phyloP scores from a whole-genome alignment of 2,113 vertebrate genomes.

The Eulemur macaco region DNA sequence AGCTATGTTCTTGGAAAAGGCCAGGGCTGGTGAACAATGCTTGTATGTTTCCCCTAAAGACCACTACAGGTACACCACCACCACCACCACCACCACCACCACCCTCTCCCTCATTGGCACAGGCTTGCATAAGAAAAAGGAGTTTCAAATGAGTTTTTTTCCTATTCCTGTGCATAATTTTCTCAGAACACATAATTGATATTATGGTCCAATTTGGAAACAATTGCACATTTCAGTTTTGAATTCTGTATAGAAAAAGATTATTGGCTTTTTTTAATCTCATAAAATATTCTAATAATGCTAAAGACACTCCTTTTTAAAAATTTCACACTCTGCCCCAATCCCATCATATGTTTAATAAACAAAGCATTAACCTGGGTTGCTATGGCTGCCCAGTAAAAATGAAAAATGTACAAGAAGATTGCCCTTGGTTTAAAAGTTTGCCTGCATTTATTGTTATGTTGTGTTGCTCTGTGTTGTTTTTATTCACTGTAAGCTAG shows the following conservation, averaged over 20 bases:
- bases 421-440: not conserved
- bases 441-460: not conserved
- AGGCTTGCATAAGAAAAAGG: not conserved
- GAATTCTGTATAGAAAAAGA: not conserved
- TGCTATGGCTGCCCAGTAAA: not conserved
- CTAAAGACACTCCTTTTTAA: not conserved
- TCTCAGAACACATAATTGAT: not conserved
- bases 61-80: not conserved
- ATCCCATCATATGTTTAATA: not conserved
- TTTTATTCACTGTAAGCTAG: not conserved
- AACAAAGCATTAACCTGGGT: not conserved
- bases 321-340: not conserved
- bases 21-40: not conserved
- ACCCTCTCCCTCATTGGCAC: not conserved
- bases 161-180: not conserved
- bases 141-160: not conserved
- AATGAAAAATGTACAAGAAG: not conserved
- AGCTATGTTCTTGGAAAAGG: not conserved
- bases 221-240: not conserved
- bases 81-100: rapidly evolving
- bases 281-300: not conserved
- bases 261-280: not conserved
- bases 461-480: not conserved
- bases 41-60: not conserved
- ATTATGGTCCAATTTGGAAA: not conserved